Percentiles rank a stretch among this genome's conserved stretches.
These are phyloP conservation scores for sheep (Ovis aries) DNA, from an alignment of 2,113 vertebrate genomes.

Conservation along the genomic window ARS-UI_Ramb_v3.0 NC_056056.1:91691501-91692000, in stretches of 20 bases:
- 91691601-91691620: constrained; percentile 6
- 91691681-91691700: not conserved
- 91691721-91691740: not conserved
- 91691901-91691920: not conserved
- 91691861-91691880: not conserved
- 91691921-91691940: not conserved
- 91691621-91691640: constrained; percentile 21
- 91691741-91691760: not conserved
- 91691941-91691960: not conserved
- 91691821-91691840: not conserved
- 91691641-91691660: not conserved
- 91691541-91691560: not conserved
- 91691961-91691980: not conserved
- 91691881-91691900: not conserved
- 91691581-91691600: not conserved
- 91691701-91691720: not conserved
- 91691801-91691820: not conserved
- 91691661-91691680: not conserved
- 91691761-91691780: not conserved
- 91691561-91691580: not conserved
- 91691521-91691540: not conserved
- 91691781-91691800: not conserved
- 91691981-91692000: not conserved
- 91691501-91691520: not conserved
- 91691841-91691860: not conserved